A percentile compares a stretch with the other conserved stretches of the same genome.
phyloP scores from a whole-genome alignment of 2,888 invertebrate genomes.

The Microctonus brassicae region DNA sequence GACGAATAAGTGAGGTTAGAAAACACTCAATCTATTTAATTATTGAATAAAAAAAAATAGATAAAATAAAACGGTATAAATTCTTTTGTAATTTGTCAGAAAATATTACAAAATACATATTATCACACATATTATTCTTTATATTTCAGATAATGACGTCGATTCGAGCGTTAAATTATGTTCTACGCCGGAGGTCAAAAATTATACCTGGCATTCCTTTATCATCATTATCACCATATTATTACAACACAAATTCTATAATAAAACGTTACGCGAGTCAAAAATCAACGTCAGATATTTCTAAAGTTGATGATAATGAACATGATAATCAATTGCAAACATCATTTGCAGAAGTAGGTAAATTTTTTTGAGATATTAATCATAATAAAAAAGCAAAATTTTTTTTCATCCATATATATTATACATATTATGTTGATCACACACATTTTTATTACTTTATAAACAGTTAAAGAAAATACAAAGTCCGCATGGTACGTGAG shows the following conservation, averaged over 20 bases:
- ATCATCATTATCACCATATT: constrained; percentile 38
- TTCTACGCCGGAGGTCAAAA: constrained; percentile 48
- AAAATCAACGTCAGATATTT: constrained; percentile 43
- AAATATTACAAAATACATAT: too few species aligned
- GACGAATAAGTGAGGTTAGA: too few species aligned
- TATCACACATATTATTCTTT: neutral
- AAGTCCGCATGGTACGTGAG: constrained; percentile 89
- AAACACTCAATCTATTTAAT: too few species aligned
- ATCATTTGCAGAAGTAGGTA: constrained; percentile 63
- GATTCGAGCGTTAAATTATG: constrained; percentile 50
- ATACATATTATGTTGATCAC: constrained; percentile 47
- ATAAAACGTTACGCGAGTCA: constrained; percentile 46
- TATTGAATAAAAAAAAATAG: too few species aligned
- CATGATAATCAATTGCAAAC: constrained; percentile 54
- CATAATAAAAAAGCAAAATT: neutral
- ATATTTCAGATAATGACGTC: constrained; percentile 56
- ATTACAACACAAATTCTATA: constrained; percentile 26
- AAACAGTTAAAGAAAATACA: constrained; percentile 86
- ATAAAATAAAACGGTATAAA: too few species aligned
- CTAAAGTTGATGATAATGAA: constrained; percentile 47
- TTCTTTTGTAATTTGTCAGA: too few species aligned
- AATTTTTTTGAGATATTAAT: constrained; percentile 45
- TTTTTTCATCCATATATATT: constrained; percentile 8
- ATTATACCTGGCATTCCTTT: constrained; percentile 39
- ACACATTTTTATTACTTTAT: constrained; percentile 46